Conservation (phyloP, 1,140 invertebrate species). For the Tetragonula clypearis region DNA sequence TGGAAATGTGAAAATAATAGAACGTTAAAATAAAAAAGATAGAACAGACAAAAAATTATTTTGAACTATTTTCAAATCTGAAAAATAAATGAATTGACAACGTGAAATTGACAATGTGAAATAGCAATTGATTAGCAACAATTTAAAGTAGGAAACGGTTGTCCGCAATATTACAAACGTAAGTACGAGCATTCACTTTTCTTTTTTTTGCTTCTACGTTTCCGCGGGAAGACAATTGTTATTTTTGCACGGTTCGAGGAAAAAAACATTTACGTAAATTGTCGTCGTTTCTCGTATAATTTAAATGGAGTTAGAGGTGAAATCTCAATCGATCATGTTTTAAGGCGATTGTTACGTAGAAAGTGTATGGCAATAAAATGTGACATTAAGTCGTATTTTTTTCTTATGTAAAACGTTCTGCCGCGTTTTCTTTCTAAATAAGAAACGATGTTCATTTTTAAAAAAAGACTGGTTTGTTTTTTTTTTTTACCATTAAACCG, state of each 20-base stretch:
- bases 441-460: background rate
- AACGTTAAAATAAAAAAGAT: background rate
- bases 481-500: background rate
- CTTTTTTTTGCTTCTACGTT: background rate
- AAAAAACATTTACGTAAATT: conserved; percentile 1
- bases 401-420: conserved; percentile 26
- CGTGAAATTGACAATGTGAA: background rate
- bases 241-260: background rate
- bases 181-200: background rate
- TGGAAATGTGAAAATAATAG: background rate
- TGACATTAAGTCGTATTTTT: conserved; percentile 9
- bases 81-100: background rate
- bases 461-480: background rate
- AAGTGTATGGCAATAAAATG: conserved; percentile 16
- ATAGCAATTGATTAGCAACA: background rate
- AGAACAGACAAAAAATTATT: background rate
- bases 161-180: background rate
- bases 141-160: background rate
- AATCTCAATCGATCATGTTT: conserved; percentile 22
- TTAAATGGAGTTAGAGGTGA: background rate
- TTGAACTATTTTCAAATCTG: background rate
- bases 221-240: background rate
- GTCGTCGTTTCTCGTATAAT: conserved; percentile 23
- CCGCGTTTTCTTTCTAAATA: background rate
- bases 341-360: conserved; percentile 12